Conservation (phyloP, 2,113 vertebrate genomes). For the Lepus americanus region DNA sequence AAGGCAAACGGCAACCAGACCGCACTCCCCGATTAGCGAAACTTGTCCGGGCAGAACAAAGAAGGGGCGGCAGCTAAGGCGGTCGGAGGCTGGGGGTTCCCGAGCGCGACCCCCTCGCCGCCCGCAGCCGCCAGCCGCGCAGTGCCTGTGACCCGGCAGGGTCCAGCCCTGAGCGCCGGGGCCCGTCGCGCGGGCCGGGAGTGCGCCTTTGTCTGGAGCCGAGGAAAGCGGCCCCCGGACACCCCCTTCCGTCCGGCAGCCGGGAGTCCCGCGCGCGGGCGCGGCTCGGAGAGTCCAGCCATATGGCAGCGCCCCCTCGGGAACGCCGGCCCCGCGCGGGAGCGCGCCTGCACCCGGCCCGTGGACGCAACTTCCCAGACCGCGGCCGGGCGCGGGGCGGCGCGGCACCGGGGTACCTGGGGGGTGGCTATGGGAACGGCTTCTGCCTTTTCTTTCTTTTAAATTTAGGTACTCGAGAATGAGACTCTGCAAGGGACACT, state of each 20-base stretch:
- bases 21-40: constrained; percentile 12
- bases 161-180: neutral
- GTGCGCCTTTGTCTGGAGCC: constrained; percentile 70
- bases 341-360: neutral
- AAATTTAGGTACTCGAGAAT: neutral
- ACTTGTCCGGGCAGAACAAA: constrained; percentile 79
- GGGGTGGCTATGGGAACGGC: neutral
- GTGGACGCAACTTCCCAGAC: neutral
- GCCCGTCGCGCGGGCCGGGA: neutral
- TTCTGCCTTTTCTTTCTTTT: neutral
- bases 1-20: neutral
- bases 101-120: neutral
- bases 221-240: constrained; percentile 5
- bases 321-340: neutral
- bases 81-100: neutral
- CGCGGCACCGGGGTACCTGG: neutral
- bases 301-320: constrained; percentile 24
- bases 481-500: neutral
- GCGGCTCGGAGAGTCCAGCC: neutral
- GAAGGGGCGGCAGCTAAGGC: neutral
- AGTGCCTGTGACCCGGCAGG: neutral
- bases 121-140: neutral
- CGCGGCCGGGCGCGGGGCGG: neutral
- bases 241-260: constrained; percentile 41
- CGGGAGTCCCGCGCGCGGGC: neutral